Percentiles rank a stretch among this genome's conserved stretches.
Conservation (phyloP, 1,140 invertebrate species). For the Listronotus oregonensis region DNA sequence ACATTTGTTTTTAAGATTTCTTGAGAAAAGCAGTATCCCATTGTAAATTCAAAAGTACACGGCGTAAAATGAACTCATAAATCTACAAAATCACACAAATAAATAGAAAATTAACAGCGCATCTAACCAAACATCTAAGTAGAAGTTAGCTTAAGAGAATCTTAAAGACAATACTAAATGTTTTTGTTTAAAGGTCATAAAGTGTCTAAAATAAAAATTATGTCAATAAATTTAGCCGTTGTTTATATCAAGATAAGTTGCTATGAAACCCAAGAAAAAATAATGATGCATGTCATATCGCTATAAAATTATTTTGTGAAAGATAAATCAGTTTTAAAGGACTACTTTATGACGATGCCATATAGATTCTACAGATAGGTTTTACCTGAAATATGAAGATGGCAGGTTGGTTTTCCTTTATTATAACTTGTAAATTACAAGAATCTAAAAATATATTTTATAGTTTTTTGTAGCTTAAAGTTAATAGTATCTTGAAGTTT, state of each 20-base stretch:
- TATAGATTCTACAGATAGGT: too few species aligned
- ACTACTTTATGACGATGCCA: slow-evolving; percentile 6
- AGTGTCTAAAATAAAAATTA: slow-evolving; percentile 42
- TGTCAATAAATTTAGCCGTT: slow-evolving; percentile 38
- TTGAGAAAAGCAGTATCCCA: slow-evolving; percentile 32
- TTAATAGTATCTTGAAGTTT: too few species aligned
- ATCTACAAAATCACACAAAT: slow-evolving; percentile 28
- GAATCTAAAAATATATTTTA: too few species aligned
- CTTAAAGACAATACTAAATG: slow-evolving; percentile 4
- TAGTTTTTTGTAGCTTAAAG: too few species aligned
- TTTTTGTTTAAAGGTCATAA: slow-evolving; percentile 32
- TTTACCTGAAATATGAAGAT: too few species aligned
- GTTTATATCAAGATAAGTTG: slow-evolving; percentile 39
- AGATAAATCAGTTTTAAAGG: slow-evolving; percentile 45
- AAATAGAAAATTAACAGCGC: slow-evolving; percentile 31
- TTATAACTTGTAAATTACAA: too few species aligned
- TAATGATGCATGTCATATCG: slow-evolving; percentile 42
- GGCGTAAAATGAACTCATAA: slow-evolving; percentile 31
- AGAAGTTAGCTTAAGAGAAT: slow-evolving; percentile 3
- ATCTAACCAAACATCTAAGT: slow-evolving; percentile 14
- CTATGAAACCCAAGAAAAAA: slow-evolving; percentile 37
- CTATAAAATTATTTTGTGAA: slow-evolving; percentile 45
- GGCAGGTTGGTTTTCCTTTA: too few species aligned
- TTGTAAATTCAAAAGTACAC: slow-evolving; percentile 36
- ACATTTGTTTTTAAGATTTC: slow-evolving; percentile 29